A percentile compares a stretch with the other conserved stretches of the same genome.
Evolutionary conservation across 2,113 vertebrate genomes (phyloP).

Genomic region (Balaenoptera acutorostrata): DNA sequence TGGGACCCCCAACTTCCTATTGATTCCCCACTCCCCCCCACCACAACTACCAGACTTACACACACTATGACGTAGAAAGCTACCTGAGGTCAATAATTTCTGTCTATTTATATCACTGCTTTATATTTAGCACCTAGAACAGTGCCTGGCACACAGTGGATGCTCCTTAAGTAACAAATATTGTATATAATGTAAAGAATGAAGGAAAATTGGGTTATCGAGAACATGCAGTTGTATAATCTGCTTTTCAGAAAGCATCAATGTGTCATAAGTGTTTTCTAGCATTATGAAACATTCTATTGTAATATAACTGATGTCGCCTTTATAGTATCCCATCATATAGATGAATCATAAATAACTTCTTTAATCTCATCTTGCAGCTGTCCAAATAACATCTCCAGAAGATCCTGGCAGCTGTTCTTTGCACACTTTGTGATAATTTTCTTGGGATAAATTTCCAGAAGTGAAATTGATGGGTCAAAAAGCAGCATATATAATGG

Average conservation of each 20-base stretch:
- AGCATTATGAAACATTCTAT: neutral
- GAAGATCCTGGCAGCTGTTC: neutral
- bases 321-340: fast-evolving
- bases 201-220: neutral
- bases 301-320: fast-evolving
- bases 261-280: neutral
- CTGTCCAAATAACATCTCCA: neutral
- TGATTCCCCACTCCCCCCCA: neutral
- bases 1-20: neutral
- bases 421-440: neutral
- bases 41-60: neutral
- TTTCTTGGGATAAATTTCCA: neutral
- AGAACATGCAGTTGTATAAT: neutral
- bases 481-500: neutral
- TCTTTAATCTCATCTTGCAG: no score
- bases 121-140: neutral
- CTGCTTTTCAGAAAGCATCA: neutral
- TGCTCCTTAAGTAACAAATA: no score
- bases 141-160: neutral
- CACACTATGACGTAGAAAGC: neutral
- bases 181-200: neutral
- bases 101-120: neutral
- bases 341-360: neutral
- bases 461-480: neutral
- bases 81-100: neutral